A percentile compares a stretch with the other conserved stretches of the same genome.
Conservation (phyloP, 1,140 invertebrate genomes). For the Probaryconus sp. region DNA sequence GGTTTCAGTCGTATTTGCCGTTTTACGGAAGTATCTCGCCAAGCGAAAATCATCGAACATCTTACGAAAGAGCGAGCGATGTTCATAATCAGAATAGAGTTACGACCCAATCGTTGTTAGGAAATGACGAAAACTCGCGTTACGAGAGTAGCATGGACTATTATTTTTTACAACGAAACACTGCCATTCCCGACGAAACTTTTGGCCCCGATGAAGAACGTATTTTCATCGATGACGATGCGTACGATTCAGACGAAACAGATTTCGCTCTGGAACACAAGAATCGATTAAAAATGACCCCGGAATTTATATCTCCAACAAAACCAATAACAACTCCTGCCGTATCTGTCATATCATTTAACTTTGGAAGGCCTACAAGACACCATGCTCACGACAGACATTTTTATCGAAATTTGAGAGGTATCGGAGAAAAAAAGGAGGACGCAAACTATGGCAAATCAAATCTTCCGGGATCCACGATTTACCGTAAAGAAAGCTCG, state of each 20-base stretch:
- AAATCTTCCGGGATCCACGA: conserved; percentile 34
- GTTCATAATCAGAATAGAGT: conserved; percentile 23
- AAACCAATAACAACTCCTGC: conserved; percentile 14
- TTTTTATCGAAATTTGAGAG: conserved; percentile 49
- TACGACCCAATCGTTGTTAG: conserved; percentile 50
- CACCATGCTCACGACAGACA: conserved; percentile 46
- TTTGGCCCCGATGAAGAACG: conserved; percentile 75
- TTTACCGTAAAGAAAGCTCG: conserved; percentile 35
- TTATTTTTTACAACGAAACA: conserved; percentile 66
- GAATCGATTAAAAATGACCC: conserved; percentile 9
- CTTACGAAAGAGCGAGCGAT: conserved; percentile 44
- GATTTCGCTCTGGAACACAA: conserved; percentile 38
- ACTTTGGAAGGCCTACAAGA: conserved; percentile 23
- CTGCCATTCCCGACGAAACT: conserved; percentile 71
- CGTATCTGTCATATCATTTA: conserved; percentile 34
- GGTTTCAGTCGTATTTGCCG: conserved; percentile 76
- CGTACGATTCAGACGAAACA: conserved; percentile 42
- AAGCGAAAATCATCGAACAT: conserved; percentile 59
- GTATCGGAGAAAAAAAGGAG: conserved; percentile 32
- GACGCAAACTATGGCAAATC: conserved; percentile 29
- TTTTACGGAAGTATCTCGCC: conserved; percentile 68
- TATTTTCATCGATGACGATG: conserved; percentile 73
- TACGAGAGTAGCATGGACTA: conserved; percentile 68
- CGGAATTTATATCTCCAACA: conserved; percentile 13
- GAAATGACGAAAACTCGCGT: conserved; percentile 44